Evolutionary conservation across 2,888 invertebrate species (phyloP), one percentile per base, ranked within the genome.

Genomic region (Cheilosia grossa): DNA sequence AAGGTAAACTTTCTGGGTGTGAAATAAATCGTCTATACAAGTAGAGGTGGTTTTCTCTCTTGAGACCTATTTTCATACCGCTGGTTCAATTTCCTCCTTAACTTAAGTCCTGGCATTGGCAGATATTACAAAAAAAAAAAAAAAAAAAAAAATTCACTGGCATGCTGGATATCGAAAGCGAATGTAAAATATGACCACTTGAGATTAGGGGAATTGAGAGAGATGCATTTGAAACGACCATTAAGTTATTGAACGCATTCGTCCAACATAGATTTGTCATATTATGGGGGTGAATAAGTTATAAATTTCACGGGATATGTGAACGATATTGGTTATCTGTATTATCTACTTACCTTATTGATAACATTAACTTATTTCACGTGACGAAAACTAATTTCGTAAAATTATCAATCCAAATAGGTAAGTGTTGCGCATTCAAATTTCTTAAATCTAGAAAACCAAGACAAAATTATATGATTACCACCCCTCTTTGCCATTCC

Each of bases 171-270:
- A 47, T 64, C 21, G 49, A 51, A 19, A 40, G 47, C 13, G 40
- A 42, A 30, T 51, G 30, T 75, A 66, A 75, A 59, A 75, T 66
- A 59, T 75, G 49, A 75, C 75, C 58, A 59, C 51, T 9, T 21
- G 47, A 47, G 64, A 64, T 58, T 49, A 49, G 49, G 56, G 49
- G 75, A 75, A 58, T 75, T 58, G 58, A 66, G 19, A 24, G 40
- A 51, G 40, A 15, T 64, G 49, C 37, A 56, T 33, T 27, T 47
- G 17, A 63, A 37, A 47, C 21, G 27, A 51, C 72, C 61, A 72
- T 59, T 61, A 53, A 51, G 61, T 72, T 61, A 72, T 61, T 59
- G 49, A 58, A 47, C 37, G 27, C 58, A 69, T 44, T 47, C 33
- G 21, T 10, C 47, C n/a, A 7, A 19, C 13, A n/a, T 30, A 33